phyloP scores from a whole-genome alignment of 2,888 invertebrate species.

The Chromoteleia sp. region DNA sequence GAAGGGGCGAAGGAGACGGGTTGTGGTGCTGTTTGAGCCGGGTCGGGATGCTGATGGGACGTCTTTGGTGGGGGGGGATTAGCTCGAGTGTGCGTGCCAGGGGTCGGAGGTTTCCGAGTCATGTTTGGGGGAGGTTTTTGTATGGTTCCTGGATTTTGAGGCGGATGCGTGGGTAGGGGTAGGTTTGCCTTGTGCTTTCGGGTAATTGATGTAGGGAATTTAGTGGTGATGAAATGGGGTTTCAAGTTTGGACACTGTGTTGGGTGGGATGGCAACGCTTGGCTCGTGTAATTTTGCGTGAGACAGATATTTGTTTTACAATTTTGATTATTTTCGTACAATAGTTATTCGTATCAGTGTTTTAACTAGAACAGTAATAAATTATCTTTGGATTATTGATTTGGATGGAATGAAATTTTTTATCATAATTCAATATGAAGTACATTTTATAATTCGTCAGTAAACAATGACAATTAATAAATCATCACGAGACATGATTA shows the following conservation, averaged over 20 bases:
- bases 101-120: not conserved
- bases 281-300: not conserved
- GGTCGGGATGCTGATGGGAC: not conserved
- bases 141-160: slow-evolving; percentile 1
- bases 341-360: too few species aligned
- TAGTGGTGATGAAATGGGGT: slow-evolving; percentile 12
- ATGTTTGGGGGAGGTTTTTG: slow-evolving; percentile 4
- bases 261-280: not conserved
- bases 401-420: too few species aligned
- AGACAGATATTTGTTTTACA: slow-evolving; percentile 1
- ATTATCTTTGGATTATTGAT: slow-evolving; percentile 2
- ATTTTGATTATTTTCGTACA: not conserved
- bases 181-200: slow-evolving; percentile 10
- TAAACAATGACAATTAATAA: too few species aligned
- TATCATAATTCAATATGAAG: too few species aligned
- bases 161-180: not conserved
- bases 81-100: not conserved
- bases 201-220: slow-evolving; percentile 18
- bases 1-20: not conserved
- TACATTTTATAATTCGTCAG: too few species aligned
- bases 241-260: slow-evolving; percentile 8
- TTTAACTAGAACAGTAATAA: too few species aligned
- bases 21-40: slow-evolving; percentile 26
- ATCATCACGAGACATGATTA: too few species aligned
- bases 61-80: not conserved